phyloP scores from a whole-genome alignment of 64 coral and sea anemone species.

The Acropora yongei region DNA sequence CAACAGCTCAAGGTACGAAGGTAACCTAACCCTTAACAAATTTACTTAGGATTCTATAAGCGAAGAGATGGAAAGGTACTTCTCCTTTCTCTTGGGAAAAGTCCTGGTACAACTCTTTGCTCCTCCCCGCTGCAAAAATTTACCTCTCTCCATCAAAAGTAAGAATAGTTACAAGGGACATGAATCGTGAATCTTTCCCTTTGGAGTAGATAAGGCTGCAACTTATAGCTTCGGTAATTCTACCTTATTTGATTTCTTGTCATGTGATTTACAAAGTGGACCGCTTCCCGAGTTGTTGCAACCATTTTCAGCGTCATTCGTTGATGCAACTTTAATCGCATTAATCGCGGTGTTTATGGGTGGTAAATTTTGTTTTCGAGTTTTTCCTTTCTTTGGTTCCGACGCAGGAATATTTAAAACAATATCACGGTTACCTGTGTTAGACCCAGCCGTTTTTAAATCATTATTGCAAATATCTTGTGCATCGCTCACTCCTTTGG shows the following conservation, averaged over 20 bases:
- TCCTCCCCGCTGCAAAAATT: no score
- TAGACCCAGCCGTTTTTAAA: neutral
- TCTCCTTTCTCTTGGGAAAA: no score
- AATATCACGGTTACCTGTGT: neutral
- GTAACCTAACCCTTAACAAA: no score
- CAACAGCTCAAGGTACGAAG: no score
- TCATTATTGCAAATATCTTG: neutral
- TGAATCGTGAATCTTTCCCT: no score
- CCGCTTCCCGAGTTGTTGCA: neutral
- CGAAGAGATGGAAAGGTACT: no score
- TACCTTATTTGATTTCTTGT: neutral
- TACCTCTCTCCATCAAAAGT: no score
- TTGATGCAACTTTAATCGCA: neutral
- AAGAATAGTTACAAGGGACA: no score
- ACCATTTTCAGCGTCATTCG: neutral
- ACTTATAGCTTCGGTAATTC: slow-evolving; percentile 30
- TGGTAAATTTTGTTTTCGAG: neutral
- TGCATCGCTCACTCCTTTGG: neutral
- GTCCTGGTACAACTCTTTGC: no score
- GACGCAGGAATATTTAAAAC: slow-evolving; percentile 27
- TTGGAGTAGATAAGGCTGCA: neutral
- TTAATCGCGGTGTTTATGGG: slow-evolving; percentile 1
- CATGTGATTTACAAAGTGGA: neutral
- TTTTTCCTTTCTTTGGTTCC: neutral
- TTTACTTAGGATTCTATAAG: no score